Conservation (phyloP, 2,797 vertebrate species). For the Acanthurus tractus region DNA sequence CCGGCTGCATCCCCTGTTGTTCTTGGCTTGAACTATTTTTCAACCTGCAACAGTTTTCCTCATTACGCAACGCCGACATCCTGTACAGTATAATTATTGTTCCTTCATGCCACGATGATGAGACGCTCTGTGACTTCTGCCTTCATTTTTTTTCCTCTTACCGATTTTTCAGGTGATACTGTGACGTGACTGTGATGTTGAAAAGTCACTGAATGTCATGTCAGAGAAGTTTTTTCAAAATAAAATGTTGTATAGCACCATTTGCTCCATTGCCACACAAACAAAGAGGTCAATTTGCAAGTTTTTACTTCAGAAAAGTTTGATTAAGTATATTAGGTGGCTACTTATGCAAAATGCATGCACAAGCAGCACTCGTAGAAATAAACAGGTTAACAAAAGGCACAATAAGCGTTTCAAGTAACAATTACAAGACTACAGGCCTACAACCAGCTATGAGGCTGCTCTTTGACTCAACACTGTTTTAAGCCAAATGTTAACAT, state of each 20-base stretch:
- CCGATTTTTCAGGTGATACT: background rate
- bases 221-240: background rate
- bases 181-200: background rate
- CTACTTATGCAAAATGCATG: background rate
- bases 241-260: background rate
- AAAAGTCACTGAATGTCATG: background rate
- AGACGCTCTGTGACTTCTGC: constrained; percentile 7
- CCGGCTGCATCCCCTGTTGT: constrained; percentile 12
- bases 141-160: background rate
- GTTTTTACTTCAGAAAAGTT: too few species aligned
- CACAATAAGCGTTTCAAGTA: too few species aligned
- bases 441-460: too few species aligned
- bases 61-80: constrained; percentile 32
- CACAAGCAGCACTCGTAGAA: background rate
- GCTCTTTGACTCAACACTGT: too few species aligned
- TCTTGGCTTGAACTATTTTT: constrained; percentile 47
- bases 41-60: constrained; percentile 57
- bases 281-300: background rate
- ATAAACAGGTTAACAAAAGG: background rate
- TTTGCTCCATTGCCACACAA: background rate
- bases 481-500: background rate
- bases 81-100: constrained; percentile 15
- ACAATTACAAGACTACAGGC: background rate
- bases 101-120: constrained; percentile 19
- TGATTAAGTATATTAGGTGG: background rate